Evolutionary conservation across 1,140 invertebrate genomes (phyloP).

Genomic region (Stratiolaelaps scimitus): DNA sequence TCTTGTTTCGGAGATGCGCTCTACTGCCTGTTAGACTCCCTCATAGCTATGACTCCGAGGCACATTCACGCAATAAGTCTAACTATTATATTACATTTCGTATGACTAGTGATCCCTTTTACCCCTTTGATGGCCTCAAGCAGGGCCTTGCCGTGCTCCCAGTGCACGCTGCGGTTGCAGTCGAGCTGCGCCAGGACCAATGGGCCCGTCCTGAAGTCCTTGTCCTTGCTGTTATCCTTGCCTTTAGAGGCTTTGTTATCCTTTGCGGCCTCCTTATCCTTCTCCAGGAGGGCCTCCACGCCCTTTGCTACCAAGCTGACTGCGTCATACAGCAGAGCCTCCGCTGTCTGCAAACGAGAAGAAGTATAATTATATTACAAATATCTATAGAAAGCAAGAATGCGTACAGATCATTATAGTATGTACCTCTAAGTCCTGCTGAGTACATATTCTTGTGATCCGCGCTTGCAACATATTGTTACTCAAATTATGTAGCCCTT

Average conservation of each 20-base stretch:
- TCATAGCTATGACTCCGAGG: too few species aligned
- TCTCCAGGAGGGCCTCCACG: conserved; percentile 38
- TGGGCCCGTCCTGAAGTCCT: neutral
- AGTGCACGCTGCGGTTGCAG: conserved; percentile 74
- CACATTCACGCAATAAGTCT: too few species aligned
- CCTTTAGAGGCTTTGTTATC: neutral
- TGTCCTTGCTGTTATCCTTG: conserved; percentile 14
- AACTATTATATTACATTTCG: too few species aligned
- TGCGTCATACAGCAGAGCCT: conserved; percentile 45
- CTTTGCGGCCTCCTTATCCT: conserved; percentile 3
- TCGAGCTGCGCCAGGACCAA: conserved; percentile 47
- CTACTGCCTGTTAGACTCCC: too few species aligned
- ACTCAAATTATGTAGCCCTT: too few species aligned
- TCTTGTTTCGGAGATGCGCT: too few species aligned
- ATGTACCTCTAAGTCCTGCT: too few species aligned
- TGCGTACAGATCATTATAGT: too few species aligned
- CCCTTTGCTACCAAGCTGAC: conserved; percentile 41
- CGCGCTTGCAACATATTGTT: too few species aligned
- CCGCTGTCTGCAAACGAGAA: conserved; percentile 41
- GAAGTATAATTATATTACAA: conserved; percentile 12
- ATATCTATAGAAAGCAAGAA: too few species aligned
- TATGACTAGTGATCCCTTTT: conserved; percentile 42
- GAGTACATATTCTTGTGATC: too few species aligned
- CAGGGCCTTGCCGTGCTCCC: conserved; percentile 80
- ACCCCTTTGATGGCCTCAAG: conserved; percentile 96